Base-by-base conservation (phyloP, 1,140 invertebrate genomes). In the Zaprionus gabonicus region DNA sequence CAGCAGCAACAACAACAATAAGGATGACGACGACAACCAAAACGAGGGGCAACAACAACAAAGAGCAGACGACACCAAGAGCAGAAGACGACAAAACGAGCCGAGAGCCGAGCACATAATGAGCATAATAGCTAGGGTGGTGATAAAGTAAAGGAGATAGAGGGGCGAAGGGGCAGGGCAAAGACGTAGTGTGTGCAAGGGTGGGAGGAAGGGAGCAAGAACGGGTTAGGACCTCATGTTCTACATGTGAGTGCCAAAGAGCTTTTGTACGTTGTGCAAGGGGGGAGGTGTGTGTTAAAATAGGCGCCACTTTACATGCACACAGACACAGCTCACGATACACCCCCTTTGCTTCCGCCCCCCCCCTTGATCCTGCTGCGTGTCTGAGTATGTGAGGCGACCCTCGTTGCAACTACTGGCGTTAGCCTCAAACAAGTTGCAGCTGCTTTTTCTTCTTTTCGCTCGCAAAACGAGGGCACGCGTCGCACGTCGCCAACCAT, bases 261-360 rank as follows among this genome's bases (percentile, higher is more conserved):
- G 79, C 73, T 81, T 81, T 81, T 66, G 64, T 67, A 28, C 51
- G 53, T 58, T 46, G 53, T 56, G 27, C n/a, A 9, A 34, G 25
- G 56, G 23, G 56, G 17, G 23, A 41, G 17, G 56, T 13, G 38
- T 57, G 68, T 55, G 68, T 81, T 81, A 81, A 80, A 81, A 82
- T 82, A 82, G 81, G 79, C 80, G 74, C 80, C 80, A 82, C 80
- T 82, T 81, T 82, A 81, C 74, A 81, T 81, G 59, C 25, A 71
- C 20, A 69, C 55, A 65, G 51, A 74, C 23, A 59, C 44, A 65
- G 34, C 59, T 10, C 36, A 2, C 3, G 27, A 46, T 34, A 51
- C 23, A 34, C 51, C 58, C 46, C 3, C 27, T 5, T 5, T 27
- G 4, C 27, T 5, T 0, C 31, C 28, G 59, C 4, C 34, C 12